Conservation (phyloP, 2,113 vertebrate genomes). For the Amblyornis subalaris region DNA sequence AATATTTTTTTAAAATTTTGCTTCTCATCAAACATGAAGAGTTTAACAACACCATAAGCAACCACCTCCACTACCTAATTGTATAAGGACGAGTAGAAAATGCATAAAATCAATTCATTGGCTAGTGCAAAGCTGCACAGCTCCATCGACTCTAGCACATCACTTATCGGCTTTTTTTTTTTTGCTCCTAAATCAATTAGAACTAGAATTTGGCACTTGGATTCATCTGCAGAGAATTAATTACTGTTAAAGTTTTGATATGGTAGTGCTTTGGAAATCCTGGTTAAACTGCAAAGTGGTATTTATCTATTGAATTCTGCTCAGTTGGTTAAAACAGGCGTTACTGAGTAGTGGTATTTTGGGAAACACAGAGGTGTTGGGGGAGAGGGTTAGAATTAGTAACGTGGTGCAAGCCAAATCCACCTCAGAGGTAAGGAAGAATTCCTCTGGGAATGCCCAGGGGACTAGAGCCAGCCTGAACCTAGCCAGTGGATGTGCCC, state of each 20-base stretch:
- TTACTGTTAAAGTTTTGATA: neutral
- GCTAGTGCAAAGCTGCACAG: neutral
- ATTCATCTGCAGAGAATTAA: neutral
- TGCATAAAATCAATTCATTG: neutral
- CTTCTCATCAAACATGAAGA: neutral
- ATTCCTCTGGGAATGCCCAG: neutral
- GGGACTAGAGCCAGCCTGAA: neutral
- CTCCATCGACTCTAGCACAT: neutral
- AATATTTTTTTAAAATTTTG: neutral
- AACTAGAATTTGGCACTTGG: neutral
- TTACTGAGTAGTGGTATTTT: neutral
- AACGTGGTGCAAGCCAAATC: neutral
- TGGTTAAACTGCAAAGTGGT: neutral
- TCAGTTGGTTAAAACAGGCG: neutral
- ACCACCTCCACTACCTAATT: neutral
- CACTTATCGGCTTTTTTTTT: neutral
- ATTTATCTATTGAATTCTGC: neutral
- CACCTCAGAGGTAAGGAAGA: neutral
- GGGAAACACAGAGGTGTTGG: neutral
- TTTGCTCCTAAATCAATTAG: neutral
- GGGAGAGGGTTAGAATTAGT: neutral
- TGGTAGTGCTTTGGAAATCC: neutral
- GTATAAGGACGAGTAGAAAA: neutral
- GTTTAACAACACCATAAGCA: neutral
- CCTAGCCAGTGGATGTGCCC: neutral